Evolutionary conservation across 2,888 invertebrate species (phyloP), one percentile per base, ranked within the genome.

Genomic region (Meandrusa payeni): DNA sequence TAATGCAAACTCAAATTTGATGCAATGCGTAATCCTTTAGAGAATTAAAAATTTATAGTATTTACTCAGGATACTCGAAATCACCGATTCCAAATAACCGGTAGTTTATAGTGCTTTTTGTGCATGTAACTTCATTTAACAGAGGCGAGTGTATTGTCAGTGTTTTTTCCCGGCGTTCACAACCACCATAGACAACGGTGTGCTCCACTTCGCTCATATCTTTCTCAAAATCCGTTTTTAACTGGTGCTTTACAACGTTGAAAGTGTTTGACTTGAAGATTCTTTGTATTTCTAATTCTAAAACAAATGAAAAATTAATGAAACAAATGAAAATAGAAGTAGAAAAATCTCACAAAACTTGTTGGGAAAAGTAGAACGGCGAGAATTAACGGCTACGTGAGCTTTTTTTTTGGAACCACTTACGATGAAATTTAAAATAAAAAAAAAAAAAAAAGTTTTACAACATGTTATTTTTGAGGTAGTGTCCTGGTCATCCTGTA

Each of bases 271-370:
- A 88, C 57, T 90, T 79, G 34, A 90, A 77, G 37, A 91, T 49
- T 51, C 90, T 73, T 54, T 91, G 81, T 22, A 90, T 55, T 73
- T 91, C 91, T 12, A 85, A 50, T 64, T 90, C 91, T 90, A 60
- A 39, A 59, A 57, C 5, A 6, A 27, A 9, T 11, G 5, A 46
- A 27, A 24, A 40, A 23, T 24, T 11, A 15, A 6, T 13, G 7
- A 3, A 29, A 39, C 41, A 33, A 36, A 9, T 52, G n/a, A n/a
- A n/a, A n/a, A n/a, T n/a, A n/a, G n/a, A n/a, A n/a, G n/a, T n/a
- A n/a, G n/a, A n/a, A n/a, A n/a, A n/a, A n/a, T n/a, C n/a, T n/a
- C n/a, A n/a, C n/a, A n/a, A n/a, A n/a, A n/a, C n/a, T n/a, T n/a
- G n/a, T n/a, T n/a, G n/a, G n/a, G n/a, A n/a, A n/a, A n/a, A n/a